These are phyloP conservation scores for Zoanthus sansibaricus DNA, from an alignment of 92 coral and sea anemone genomes.

Conservation along the genomic window DNA sequence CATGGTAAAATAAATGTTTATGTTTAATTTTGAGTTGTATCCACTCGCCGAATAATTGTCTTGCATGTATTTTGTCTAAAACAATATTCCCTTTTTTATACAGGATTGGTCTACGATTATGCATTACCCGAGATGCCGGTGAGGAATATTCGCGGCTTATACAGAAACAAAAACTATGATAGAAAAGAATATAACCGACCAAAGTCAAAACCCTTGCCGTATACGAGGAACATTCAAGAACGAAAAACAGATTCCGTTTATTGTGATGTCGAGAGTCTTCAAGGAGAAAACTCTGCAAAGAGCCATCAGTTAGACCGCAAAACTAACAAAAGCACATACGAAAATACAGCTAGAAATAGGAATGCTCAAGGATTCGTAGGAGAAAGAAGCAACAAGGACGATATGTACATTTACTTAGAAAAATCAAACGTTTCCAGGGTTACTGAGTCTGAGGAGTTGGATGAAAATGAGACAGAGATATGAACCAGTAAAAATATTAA, in stretches of 20 bases:
- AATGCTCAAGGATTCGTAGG: background rate
- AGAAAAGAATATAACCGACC: background rate
- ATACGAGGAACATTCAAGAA: background rate
- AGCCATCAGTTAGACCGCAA: background rate
- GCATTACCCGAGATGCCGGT: conserved; percentile 22
- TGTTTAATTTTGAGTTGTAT: no score
- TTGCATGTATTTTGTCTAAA: no score
- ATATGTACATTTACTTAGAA: background rate
- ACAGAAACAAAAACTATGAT: background rate
- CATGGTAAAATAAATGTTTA: no score
- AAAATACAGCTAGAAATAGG: background rate
- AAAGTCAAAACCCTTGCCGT: conserved; percentile 6
- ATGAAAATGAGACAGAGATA: background rate
- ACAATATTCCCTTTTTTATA: background rate
- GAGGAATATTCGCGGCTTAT: background rate
- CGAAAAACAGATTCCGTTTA: background rate
- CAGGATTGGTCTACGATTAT: conserved; percentile 28
- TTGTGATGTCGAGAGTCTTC: background rate
- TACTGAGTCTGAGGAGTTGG: background rate
- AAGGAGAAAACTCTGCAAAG: background rate
- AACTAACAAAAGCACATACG: background rate
- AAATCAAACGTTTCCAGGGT: background rate
- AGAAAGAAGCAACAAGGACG: background rate
- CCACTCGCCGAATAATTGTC: no score
- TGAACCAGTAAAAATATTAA: background rate